Percentiles rank a stretch among this genome's conserved stretches.
Evolutionary conservation across 2,113 vertebrate genomes (phyloP).

Genomic region (Microtus pennsylvanicus): DNA sequence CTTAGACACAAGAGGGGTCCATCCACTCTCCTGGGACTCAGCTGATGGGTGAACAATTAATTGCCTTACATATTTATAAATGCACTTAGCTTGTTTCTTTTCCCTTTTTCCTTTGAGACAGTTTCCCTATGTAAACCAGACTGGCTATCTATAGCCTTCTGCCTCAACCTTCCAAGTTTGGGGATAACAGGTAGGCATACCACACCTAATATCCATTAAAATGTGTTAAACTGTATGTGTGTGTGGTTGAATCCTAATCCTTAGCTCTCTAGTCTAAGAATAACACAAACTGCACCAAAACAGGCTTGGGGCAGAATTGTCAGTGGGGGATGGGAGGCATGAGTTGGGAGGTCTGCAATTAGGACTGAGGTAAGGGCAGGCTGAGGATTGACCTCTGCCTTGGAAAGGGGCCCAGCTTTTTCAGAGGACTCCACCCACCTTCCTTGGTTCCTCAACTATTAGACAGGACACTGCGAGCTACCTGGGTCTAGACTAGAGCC

Average conservation of each 20-base stretch:
- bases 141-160: not conserved
- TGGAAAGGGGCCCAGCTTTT: not conserved
- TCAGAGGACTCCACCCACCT: not conserved
- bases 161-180: not conserved
- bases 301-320: not conserved
- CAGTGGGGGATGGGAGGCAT: not conserved
- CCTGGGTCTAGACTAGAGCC: not conserved
- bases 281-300: not conserved
- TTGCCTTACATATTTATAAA: not conserved
- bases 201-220: not conserved
- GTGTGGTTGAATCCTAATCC: not conserved
- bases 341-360: not conserved
- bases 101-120: not conserved
- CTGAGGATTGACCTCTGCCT: not conserved
- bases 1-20: not conserved
- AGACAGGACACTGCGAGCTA: not conserved
- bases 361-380: not conserved
- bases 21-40: not conserved
- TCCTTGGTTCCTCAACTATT: not conserved
- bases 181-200: not conserved
- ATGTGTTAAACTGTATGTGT: not conserved
- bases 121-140: not conserved
- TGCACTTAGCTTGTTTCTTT: not conserved
- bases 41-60: not conserved
- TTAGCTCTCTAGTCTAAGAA: not conserved